Percentiles rank a stretch among this genome's conserved stretches.
Evolutionary conservation across 2,113 vertebrate species (phyloP).

Genomic region (Myrmecobius fasciatus): DNA sequence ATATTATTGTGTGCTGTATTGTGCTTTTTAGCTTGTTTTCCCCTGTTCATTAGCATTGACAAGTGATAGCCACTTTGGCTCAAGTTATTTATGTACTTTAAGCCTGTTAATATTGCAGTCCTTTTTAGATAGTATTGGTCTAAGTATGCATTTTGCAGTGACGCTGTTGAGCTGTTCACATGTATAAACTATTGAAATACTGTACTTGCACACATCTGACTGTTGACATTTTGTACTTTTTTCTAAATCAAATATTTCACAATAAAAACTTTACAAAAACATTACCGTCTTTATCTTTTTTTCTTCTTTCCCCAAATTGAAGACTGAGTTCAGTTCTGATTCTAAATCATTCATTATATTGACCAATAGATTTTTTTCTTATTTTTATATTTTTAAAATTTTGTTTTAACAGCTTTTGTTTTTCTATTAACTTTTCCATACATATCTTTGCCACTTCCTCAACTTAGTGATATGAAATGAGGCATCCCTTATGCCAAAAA

Average conservation of each 20-base stretch:
- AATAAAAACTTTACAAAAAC: conserved; percentile 92
- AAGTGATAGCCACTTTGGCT: conserved; percentile 84
- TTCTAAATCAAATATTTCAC: conserved; percentile 96
- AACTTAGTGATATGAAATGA: background rate
- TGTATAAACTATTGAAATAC: conserved; percentile 86
- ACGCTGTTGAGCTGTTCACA: conserved; percentile 87
- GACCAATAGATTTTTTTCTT: background rate
- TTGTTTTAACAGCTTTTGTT: background rate
- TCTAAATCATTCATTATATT: background rate
- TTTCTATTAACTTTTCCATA: background rate
- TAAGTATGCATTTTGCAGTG: conserved; percentile 86
- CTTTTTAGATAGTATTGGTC: conserved; percentile 89
- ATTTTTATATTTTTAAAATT: background rate
- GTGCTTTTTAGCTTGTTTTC: conserved; percentile 85
- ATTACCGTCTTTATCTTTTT: conserved; percentile 23
- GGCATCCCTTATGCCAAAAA: background rate
- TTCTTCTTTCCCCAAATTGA: conserved; percentile 26
- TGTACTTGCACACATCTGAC: conserved; percentile 91
- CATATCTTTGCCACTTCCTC: background rate
- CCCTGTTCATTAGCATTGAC: conserved; percentile 87
- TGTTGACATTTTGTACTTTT: conserved; percentile 97
- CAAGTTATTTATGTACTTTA: conserved; percentile 88
- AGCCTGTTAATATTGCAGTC: conserved; percentile 89
- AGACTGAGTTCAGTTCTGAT: background rate
- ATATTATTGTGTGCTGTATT: conserved; percentile 84